Evolutionary conservation across 2,888 invertebrate species (phyloP).

Genomic region (Geotrupes spiniger): DNA sequence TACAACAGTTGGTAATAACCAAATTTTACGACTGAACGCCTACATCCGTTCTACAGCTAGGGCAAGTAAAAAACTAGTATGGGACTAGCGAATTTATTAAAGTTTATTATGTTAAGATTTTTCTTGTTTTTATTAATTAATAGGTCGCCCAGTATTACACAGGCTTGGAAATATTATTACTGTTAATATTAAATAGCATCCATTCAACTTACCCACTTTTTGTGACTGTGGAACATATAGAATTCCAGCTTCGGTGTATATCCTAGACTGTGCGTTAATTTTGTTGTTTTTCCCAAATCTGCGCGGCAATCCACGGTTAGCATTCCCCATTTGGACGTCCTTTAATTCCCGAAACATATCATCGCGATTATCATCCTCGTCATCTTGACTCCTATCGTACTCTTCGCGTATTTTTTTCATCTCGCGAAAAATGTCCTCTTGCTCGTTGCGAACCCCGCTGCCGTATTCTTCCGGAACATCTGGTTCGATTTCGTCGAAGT

Average conservation of each 20-base stretch:
- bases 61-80: no score
- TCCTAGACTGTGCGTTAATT: conserved; percentile 38
- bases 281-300: conserved; percentile 24
- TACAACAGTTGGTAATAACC: no score
- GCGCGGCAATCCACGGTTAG: conserved; percentile 20
- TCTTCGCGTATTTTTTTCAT: conserved; percentile 25
- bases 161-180: no score
- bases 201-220: no score
- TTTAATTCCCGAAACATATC: conserved; percentile 27
- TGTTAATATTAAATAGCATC: no score
- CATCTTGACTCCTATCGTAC: conserved; percentile 18
- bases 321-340: conserved; percentile 20
- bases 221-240: conserved; percentile 52
- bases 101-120: no score
- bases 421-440: conserved; percentile 30
- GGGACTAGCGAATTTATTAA: no score
- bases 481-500: conserved; percentile 56
- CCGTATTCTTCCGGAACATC: conserved; percentile 38
- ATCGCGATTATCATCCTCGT: conserved; percentile 11
- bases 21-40: no score
- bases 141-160: no score
- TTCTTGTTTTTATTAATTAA: no score
- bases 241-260: conserved; percentile 64
- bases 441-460: conserved; percentile 36
- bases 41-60: no score